Percentiles rank a stretch among this genome's conserved stretches.
Evolutionary conservation across 2,113 vertebrate genomes (phyloP).

Genomic region (Poeciliopsis occidentalis): DNA sequence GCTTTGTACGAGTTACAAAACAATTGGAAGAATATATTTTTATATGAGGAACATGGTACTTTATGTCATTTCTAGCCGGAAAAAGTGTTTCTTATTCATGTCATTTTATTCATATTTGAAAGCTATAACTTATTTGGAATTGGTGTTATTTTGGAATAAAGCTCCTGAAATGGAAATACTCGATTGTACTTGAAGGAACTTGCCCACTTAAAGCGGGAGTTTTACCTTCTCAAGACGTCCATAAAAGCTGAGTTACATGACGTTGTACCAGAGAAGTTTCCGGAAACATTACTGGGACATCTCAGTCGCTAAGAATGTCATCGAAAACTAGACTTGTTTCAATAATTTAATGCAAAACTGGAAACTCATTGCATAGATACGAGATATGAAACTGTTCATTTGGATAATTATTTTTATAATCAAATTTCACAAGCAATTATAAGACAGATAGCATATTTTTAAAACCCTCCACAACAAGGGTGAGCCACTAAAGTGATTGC

Average conservation of each 20-base stretch:
- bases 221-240: slow-evolving; percentile 24
- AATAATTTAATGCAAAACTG: not conserved
- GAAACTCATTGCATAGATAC: not conserved
- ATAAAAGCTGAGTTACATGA: slow-evolving; percentile 22
- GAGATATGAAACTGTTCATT: not conserved
- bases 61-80: slow-evolving; percentile 80
- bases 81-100: slow-evolving; percentile 66
- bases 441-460: not conserved
- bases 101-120: slow-evolving; percentile 65
- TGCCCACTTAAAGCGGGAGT: slow-evolving; percentile 32
- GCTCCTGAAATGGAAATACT: slow-evolving; percentile 60
- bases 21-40: slow-evolving; percentile 82
- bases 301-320: not conserved
- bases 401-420: not conserved
- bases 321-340: not conserved
- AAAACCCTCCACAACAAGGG: not conserved
- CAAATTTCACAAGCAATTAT: not conserved
- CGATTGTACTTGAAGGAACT: slow-evolving; percentile 49
- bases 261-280: slow-evolving; percentile 17
- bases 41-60: slow-evolving; percentile 82
- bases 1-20: slow-evolving; percentile 74
- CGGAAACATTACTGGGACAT: slow-evolving; percentile 24
- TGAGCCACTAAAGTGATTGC: not conserved
- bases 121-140: slow-evolving; percentile 68
- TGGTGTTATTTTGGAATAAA: slow-evolving; percentile 54